A percentile compares a stretch with the other conserved stretches of the same genome.
These are phyloP conservation scores for Epinephelus fuscoguttatus DNA, from an alignment of 2,113 vertebrate species.

Conservation along the genomic window DNA sequence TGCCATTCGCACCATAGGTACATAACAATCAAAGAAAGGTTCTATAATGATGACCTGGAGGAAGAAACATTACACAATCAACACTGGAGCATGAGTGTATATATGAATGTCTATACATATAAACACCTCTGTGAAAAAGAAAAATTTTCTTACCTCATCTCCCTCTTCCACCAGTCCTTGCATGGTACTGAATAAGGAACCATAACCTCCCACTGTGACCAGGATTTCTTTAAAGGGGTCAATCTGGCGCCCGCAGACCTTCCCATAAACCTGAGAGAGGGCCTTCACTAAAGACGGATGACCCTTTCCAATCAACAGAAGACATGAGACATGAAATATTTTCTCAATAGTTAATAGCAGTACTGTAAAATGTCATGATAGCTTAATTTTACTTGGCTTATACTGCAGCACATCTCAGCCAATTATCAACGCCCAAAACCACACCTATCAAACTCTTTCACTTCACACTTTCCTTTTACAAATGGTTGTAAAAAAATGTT, in stretches of 20 bases:
- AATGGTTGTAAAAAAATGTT: neutral
- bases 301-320: slow-evolving; percentile 82
- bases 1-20: slow-evolving; percentile 95
- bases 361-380: no score
- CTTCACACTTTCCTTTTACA: neutral
- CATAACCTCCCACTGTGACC: slow-evolving; percentile 94
- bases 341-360: no score
- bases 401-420: no score
- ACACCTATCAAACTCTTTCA: no score
- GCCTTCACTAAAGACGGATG: slow-evolving; percentile 93
- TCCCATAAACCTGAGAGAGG: slow-evolving; percentile 91
- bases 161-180: slow-evolving; percentile 93
- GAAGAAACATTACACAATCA: neutral
- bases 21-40: slow-evolving; percentile 96
- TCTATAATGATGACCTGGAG: slow-evolving; percentile 95
- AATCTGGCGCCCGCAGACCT: slow-evolving; percentile 86
- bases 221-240: slow-evolving; percentile 92
- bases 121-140: neutral
- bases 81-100: neutral
- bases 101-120: neutral
- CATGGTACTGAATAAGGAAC: slow-evolving; percentile 92
- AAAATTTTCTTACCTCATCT: slow-evolving; percentile 89
- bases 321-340: neutral
- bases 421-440: neutral
- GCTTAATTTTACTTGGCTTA: no score